Evolutionary conservation across 2,113 vertebrate species (phyloP).

Genomic region (Benitochromis conjunctus): DNA sequence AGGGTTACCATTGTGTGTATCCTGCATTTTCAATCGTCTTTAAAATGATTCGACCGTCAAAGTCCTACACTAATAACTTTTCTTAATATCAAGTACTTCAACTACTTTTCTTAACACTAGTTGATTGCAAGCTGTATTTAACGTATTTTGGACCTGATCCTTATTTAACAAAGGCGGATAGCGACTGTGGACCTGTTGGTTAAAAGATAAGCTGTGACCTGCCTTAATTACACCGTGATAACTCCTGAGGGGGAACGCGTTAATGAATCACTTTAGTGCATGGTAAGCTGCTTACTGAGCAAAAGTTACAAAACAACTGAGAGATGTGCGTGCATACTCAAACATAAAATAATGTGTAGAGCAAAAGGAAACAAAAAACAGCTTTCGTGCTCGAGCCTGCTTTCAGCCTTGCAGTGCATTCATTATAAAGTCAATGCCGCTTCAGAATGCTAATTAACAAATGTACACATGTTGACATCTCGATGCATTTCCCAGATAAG

Average conservation of each 20-base stretch:
- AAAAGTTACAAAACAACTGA: not conserved
- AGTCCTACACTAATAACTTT: not conserved
- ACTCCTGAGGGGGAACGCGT: constrained; percentile 1
- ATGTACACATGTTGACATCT: constrained; percentile 41
- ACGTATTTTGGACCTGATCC: not conserved
- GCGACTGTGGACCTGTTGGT: not conserved
- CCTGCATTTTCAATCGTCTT: not conserved
- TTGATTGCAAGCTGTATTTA: not conserved
- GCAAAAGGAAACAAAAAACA: not conserved
- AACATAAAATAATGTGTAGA: not conserved
- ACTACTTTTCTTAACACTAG: not conserved
- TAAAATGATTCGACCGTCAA: not conserved
- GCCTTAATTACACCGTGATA: not conserved
- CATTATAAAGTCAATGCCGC: not conserved
- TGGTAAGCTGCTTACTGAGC: not conserved
- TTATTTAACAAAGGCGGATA: not conserved
- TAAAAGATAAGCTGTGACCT: constrained; percentile 1
- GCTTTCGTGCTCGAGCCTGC: not conserved
- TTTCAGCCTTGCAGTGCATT: not conserved
- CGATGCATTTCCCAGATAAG: constrained; percentile 32
- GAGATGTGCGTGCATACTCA: not conserved
- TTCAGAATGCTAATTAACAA: constrained; percentile 36
- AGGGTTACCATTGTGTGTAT: not conserved
- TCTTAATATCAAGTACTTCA: not conserved
- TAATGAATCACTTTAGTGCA: constrained; percentile 16